Evolutionary conservation across 2,113 vertebrate genomes (phyloP).

Genomic region (Poeciliopsis prolifica): DNA sequence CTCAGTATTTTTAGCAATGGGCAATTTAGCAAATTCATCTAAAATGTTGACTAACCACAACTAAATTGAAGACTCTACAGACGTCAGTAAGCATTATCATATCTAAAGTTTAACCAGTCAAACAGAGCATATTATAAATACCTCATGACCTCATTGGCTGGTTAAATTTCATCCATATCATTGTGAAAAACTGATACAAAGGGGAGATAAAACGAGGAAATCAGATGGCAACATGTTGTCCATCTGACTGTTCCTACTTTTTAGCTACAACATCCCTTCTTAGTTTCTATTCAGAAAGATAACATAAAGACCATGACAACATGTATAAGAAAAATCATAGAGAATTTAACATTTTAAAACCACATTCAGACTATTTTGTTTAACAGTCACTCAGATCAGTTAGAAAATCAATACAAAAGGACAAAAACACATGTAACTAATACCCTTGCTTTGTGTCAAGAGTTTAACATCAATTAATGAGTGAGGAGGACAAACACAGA

Average conservation of each 20-base stretch:
- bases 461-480: conserved; percentile 16
- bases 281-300: background rate
- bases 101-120: background rate
- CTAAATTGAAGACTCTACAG: background rate
- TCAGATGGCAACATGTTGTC: background rate
- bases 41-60: background rate
- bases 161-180: background rate
- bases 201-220: background rate
- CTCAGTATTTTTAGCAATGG: background rate
- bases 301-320: background rate
- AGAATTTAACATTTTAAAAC: background rate
- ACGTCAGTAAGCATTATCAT: background rate
- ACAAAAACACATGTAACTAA: conserved; percentile 10
- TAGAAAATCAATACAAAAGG: conserved; percentile 19
- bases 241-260: background rate
- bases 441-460: background rate
- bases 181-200: too few species aligned
- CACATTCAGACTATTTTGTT: background rate
- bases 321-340: background rate
- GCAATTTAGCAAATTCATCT: background rate
- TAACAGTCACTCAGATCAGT: conserved; percentile 18
- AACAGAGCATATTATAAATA: too few species aligned
- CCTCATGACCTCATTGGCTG: too few species aligned
- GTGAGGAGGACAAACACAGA: conserved; percentile 58
- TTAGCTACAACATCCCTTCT: background rate